Evolutionary conservation across 2,113 vertebrate genomes (phyloP).

Genomic region (Herpailurus yagouaroundi): DNA sequence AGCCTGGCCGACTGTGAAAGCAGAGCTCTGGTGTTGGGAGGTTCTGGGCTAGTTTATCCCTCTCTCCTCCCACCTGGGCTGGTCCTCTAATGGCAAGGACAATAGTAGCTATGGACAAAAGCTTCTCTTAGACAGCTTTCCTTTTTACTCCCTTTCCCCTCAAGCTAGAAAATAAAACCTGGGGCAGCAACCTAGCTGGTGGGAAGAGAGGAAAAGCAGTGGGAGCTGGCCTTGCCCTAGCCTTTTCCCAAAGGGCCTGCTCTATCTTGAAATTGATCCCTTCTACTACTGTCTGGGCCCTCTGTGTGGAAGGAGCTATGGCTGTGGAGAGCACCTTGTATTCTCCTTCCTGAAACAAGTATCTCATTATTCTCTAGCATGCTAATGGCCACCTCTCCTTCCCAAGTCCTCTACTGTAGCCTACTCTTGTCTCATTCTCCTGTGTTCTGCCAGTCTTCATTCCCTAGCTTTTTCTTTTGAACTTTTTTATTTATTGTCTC

Average conservation of each 20-base stretch:
- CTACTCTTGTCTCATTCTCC: not conserved
- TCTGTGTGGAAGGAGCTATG: slow-evolving; percentile 58
- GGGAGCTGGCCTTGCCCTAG: not conserved
- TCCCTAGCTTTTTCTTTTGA: not conserved
- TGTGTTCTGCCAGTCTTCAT: not conserved
- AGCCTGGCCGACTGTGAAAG: slow-evolving; percentile 35
- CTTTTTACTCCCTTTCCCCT: not conserved
- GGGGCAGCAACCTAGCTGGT: not conserved
- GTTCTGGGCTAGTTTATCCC: slow-evolving; percentile 46
- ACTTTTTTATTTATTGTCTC: not conserved
- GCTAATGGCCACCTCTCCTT: slow-evolving; percentile 22
- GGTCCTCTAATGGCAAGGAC: slow-evolving; percentile 48
- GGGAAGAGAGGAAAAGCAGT: slow-evolving; percentile 35
- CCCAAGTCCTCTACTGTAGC: not conserved
- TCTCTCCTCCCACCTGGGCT: slow-evolving; percentile 65
- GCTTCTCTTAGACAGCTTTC: slow-evolving; percentile 47
- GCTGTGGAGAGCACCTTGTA: slow-evolving; percentile 1
- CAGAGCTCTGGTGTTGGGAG: slow-evolving; percentile 60
- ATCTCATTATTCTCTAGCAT: not conserved
- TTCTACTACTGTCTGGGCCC: slow-evolving; percentile 14
- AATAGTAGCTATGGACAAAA: slow-evolving; percentile 70
- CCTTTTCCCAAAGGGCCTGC: slow-evolving; percentile 31
- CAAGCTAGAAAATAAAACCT: slow-evolving; percentile 56
- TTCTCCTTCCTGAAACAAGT: not conserved
- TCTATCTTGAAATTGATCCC: slow-evolving; percentile 62